Evolutionary conservation across 2,797 vertebrate species (phyloP).

Genomic region (Cheracebus regulus): DNA sequence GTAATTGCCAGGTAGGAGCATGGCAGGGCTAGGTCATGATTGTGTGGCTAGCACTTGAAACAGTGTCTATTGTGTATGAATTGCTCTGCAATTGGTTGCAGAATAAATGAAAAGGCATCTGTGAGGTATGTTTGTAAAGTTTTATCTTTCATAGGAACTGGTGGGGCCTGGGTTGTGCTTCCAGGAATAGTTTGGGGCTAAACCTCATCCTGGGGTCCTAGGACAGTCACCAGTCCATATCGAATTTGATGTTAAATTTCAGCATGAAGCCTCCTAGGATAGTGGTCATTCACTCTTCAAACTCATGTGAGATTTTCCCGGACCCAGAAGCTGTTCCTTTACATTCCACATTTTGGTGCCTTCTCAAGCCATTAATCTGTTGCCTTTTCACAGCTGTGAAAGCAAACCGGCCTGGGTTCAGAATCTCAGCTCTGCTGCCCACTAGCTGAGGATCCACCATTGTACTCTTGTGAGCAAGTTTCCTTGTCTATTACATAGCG

Average conservation of each 20-base stretch:
- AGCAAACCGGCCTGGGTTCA: not conserved
- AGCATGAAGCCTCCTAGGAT: not conserved
- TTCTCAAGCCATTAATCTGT: not conserved
- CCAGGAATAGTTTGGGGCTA: not conserved
- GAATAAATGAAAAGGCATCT: constrained; percentile 6
- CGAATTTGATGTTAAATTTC: not conserved
- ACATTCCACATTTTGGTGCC: not conserved
- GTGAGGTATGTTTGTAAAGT: not conserved
- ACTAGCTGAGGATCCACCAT: not conserved
- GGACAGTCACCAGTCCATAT: not conserved
- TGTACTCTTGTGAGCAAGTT: not conserved
- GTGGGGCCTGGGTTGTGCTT: not conserved
- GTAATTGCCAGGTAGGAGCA: not conserved
- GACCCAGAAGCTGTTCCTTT: not conserved
- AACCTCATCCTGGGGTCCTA: not conserved
- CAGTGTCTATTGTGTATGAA: not conserved
- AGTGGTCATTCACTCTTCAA: not conserved
- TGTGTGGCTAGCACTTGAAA: not conserved
- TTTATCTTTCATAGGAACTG: not conserved
- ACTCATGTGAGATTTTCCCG: not conserved
- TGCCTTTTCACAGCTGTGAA: not conserved
- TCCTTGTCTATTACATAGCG: not conserved
- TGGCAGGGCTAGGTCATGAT: not conserved
- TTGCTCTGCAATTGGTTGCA: not conserved
- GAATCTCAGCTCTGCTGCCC: not conserved